Base-by-base conservation (phyloP, 2,888 invertebrate genomes). In the Dryococelus australis region DNA sequence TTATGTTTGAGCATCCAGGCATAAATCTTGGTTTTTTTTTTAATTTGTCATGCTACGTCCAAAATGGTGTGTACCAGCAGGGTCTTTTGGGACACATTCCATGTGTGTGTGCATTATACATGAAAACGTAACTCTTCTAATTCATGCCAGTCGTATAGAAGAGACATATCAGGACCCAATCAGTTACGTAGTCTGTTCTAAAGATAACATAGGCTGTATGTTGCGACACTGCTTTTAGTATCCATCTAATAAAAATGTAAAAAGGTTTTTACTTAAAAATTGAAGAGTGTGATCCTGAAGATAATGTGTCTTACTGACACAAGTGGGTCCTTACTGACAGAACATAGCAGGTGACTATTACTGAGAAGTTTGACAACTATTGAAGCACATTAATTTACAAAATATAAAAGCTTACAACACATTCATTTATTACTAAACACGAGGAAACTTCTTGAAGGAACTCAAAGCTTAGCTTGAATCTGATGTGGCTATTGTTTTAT, bases 151-250 rank as follows among this genome's bases (percentile, higher is more conserved):
- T 80, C 24, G 12, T 79, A 79, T 79, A 79, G 28, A 24, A 27
- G 28, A 80, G 28, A 80, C 16, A 80, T 20, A 80, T 24, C 12
- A 16, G 24, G 26, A 0, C 80, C 80, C 13, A 13, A 80, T 80
- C 28, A 28, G 28, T 80, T 28, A 80, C 80, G 12, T 80, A n/a
- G 80, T 80, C n/a, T 80, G 80, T 80, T n/a, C 80, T 16, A 80
- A 80, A 80, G 80, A 80, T 80, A 80, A 80, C 13, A 80, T 13
- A 80, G 80, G n/a, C 80, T 80, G n/a, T 24, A 80, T 80, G 80
- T 28, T 80, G 78, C 26, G 12, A 78, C 78, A 78, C 0, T 78
- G 80, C 13, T 80, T 26, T 27, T 26, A 80, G 28, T 80, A 5
- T 24, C 80, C n/a, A 80, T 80, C 80, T 27, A n/a, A 28, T n/a